Percentiles rank a stretch among this genome's conserved stretches.
Evolutionary conservation across 2,888 invertebrate species (phyloP).

Genomic region (Aphidius colemani): DNA sequence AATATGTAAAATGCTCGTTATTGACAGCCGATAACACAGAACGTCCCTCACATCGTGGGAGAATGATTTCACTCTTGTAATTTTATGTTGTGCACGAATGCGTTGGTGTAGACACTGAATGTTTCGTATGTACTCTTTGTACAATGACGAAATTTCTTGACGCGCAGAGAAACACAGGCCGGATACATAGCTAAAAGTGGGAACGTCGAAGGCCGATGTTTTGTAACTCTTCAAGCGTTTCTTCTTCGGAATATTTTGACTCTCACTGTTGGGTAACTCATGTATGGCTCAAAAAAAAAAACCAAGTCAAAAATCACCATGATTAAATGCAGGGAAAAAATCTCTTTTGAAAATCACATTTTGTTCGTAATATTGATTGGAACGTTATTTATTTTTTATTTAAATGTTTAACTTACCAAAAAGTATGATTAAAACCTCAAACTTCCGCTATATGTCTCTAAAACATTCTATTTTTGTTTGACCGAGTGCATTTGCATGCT

Average conservation of each 20-base stretch:
- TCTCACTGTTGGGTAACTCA: not conserved
- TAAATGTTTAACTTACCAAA: too few species aligned
- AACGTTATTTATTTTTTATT: too few species aligned
- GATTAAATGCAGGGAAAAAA: not conserved
- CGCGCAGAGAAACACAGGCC: slow-evolving; percentile 11
- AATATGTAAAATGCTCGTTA: slow-evolving; percentile 26
- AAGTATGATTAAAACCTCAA: too few species aligned
- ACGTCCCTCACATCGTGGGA: slow-evolving; percentile 20
- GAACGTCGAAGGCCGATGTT: slow-evolving; percentile 35
- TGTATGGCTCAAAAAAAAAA: not conserved
- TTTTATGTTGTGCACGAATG: slow-evolving; percentile 31
- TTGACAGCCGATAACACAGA: slow-evolving; percentile 49
- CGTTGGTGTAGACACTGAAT: slow-evolving; percentile 26
- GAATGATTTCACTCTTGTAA: slow-evolving; percentile 22
- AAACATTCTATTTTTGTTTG: too few species aligned
- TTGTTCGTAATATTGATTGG: too few species aligned
- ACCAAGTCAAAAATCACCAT: not conserved
- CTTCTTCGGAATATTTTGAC: slow-evolving; percentile 28
- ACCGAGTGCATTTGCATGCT: too few species aligned
- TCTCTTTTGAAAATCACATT: too few species aligned
- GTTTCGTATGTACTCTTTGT: slow-evolving; percentile 26
- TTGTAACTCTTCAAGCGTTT: slow-evolving; percentile 32
- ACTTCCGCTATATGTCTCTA: too few species aligned
- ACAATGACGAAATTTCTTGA: slow-evolving; percentile 33
- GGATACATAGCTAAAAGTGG: slow-evolving; percentile 22